Evolutionary conservation across 2,113 vertebrate species (phyloP).

Genomic region (Rutilus rutilus): DNA sequence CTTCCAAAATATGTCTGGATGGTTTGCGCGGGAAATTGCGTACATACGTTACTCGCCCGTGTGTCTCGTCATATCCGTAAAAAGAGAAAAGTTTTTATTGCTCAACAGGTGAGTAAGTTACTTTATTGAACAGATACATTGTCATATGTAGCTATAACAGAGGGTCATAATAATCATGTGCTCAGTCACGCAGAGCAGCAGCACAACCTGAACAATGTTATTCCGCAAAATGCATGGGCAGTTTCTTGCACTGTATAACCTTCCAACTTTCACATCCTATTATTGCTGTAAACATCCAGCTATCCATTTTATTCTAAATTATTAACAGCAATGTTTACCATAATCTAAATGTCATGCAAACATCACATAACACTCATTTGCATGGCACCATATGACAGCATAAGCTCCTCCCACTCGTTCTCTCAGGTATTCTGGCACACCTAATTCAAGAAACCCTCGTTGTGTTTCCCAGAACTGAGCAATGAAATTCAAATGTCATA

Average conservation of each 20-base stretch:
- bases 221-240: neutral
- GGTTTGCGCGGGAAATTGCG: too few relatives aligned
- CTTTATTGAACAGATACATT: too few relatives aligned
- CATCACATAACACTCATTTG: slow-evolving; percentile 21
- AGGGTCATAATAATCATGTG: too few relatives aligned
- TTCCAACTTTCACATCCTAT: neutral
- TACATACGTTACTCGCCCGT: too few relatives aligned
- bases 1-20: too few relatives aligned
- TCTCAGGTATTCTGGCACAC: neutral
- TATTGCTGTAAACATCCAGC: neutral
- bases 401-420: neutral
- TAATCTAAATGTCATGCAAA: neutral
- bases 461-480: slow-evolving; percentile 18
- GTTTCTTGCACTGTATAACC: neutral
- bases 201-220: too few relatives aligned
- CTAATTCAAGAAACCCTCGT: neutral
- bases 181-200: too few relatives aligned
- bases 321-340: neutral
- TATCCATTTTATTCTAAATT: too few relatives aligned
- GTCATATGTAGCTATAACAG: too few relatives aligned
- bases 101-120: too few relatives aligned
- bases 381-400: neutral
- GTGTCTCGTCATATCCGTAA: too few relatives aligned
- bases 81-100: too few relatives aligned
- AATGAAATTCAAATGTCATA: neutral